Base-by-base conservation (phyloP, 2,797 vertebrate genomes). In the Balearica regulorum region DNA sequence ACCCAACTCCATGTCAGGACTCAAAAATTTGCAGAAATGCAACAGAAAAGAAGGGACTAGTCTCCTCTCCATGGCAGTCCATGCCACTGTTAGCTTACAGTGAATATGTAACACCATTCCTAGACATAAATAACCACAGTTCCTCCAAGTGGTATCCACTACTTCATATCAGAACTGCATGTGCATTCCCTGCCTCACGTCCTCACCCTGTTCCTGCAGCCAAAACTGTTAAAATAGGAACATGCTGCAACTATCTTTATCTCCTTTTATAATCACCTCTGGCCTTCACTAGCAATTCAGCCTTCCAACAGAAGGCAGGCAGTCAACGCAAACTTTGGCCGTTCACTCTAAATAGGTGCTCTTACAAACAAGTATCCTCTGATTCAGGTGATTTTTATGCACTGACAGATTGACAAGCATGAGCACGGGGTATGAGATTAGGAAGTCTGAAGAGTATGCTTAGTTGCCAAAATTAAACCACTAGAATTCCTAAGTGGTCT, bases 381-480 rank as follows among this genome's bases (percentile, higher is more conserved):
- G 35, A 58, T 8, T 66, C 33, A 10, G 18, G 60, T 25, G 22
- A 62, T 26, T 51, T 58, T 62, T 5, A 18, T 12, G 11, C 43
- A 22, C 17, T 70, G 24, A 28, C 66, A 84, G 15, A 44, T 2
- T 43, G 21, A 15, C 24, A 55, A 72, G 10, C 26, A 24, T 3
- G 19, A 57, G 35, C 5, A 0, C 3, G 16, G 33, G 41, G 8
- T 26, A 28, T 1, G 8, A 25, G 22, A 87, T 76, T 0, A 71
- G n/a, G 35, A 79, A 69, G 21, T 21, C 48, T 66, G 39, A 43
- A 41, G 39, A 77, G 43, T 7, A 69, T 8, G 55, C 31, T 77
- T 69, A 48, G 51, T 35, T 25, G 61, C 22, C 70, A 87, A 76
- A 89, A 89, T 31, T 39, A 68, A 33, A 84, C 26, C 10, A 57